Percentiles rank a stretch among this genome's conserved stretches.
Evolutionary conservation across 1,140 invertebrate species (phyloP).

Genomic region (Drosophila ironensis): DNA sequence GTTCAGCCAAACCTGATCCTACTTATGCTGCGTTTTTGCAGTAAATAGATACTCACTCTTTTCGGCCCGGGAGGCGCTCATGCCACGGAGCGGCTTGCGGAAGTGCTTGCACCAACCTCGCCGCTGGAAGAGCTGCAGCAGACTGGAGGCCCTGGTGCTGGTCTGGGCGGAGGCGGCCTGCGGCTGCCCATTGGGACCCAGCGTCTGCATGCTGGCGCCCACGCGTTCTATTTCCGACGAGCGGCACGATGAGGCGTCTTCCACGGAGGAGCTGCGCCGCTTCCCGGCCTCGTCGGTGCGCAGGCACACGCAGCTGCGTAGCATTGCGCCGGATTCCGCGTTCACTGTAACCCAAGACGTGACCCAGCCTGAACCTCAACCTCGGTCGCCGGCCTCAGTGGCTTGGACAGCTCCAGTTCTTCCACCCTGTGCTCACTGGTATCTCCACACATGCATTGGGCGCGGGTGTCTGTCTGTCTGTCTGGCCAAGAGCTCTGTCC

Average conservation of each 20-base stretch:
- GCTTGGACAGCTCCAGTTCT: constrained; percentile 4
- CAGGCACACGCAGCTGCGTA: constrained; percentile 79
- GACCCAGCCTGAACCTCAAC: constrained; percentile 6
- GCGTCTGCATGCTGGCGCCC: constrained; percentile 61
- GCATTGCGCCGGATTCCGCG: constrained; percentile 49
- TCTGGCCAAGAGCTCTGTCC: constrained; percentile 16
- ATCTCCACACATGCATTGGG: constrained; percentile 1
- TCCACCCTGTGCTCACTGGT: constrained; percentile 7
- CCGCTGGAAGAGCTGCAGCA: constrained; percentile 82
- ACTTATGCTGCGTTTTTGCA: too few species aligned
- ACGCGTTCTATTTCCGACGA: constrained; percentile 84
- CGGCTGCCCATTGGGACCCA: constrained; percentile 48
- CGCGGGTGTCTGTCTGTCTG: background rate
- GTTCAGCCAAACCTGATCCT: too few species aligned
- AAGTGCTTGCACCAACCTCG: constrained; percentile 83
- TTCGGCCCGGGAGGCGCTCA: constrained; percentile 87
- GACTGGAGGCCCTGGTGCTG: constrained; percentile 71
- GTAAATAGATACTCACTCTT: constrained; percentile 84
- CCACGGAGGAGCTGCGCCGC: constrained; percentile 80
- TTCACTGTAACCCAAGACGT: constrained; percentile 32
- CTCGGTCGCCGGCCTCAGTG: background rate
- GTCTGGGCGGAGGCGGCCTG: constrained; percentile 42
- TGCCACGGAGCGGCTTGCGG: constrained; percentile 84
- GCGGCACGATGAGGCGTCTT: constrained; percentile 85
- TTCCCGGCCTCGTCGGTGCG: constrained; percentile 63